Evolutionary conservation across 1,140 invertebrate genomes (phyloP), one percentile per base, ranked within the genome.

Genomic region (Geopemphigus sp.): DNA sequence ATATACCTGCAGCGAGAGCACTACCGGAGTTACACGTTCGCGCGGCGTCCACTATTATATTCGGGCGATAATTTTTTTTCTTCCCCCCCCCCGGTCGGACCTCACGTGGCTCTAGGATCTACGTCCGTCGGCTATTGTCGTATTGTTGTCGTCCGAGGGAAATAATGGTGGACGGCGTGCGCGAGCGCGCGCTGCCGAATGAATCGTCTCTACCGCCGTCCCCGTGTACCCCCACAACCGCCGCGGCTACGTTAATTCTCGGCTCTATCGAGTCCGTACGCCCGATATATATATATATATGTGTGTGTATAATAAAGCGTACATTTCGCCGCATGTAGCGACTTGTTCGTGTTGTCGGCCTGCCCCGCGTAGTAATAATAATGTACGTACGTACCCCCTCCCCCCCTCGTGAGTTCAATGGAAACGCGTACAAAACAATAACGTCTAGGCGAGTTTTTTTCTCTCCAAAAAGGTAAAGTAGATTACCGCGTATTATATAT

Each of bases 11-110:
- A 39, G 32, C 32, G 32, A 8, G 3, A 8, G 32, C 32, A 76
- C 74, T 78, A 78, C 74, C 74, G 74, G 74, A 76, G 53, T 76
- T 76, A 76, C 73, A 76, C 73, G 73, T 76, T 76, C 32, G 8
- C 32, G n/a, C 32, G 32, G 70, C 70, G 26, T 39, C 47, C 12
- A 6, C 56, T 45, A 68, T 59, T 56, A 56, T 74, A 32, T 57
- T 74, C 47, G 45, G 32, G 45, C 39, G 47, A 47, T 68, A 17
- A 8, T 15, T n/a, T 68, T 63, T 47, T 45, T 47, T 47, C 63
- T n/a, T n/a, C n/a, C n/a, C n/a, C n/a, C n/a, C n/a, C n/a, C n/a
- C n/a, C n/a, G n/a, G n/a, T 66, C 0, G 66, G 66, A 68, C 66
- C 45, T 68, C 66, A 68, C 66, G 66, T 47, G 22, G 66, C 22